Conservation (phyloP, 2,113 vertebrate species). For the Nothoprocta perdicaria region DNA sequence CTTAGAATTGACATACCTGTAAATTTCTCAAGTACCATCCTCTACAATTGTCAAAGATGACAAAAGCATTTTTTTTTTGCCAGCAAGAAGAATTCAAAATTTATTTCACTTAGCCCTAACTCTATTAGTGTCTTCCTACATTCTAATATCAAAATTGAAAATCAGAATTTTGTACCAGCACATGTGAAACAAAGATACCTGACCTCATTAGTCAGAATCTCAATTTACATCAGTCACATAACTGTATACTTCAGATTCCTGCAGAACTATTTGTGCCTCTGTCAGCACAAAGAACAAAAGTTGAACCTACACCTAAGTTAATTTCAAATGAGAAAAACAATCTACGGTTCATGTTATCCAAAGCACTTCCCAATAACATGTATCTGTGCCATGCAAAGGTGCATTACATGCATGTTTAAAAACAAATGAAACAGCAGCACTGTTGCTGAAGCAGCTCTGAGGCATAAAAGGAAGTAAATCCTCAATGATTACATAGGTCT, state of each 20-base stretch:
- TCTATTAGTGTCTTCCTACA: neutral
- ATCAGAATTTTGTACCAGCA: neutral
- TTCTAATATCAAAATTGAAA: neutral
- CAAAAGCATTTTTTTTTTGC: neutral
- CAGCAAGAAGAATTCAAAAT: neutral
- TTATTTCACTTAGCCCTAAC: neutral
- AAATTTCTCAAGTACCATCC: neutral
- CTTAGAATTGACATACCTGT: neutral
- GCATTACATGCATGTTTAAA: neutral
- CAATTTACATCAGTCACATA: neutral
- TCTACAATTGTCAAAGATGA: neutral
- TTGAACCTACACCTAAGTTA: neutral
- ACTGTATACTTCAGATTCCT: neutral
- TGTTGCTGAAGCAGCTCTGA: neutral
- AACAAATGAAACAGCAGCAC: neutral
- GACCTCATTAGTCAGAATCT: neutral
- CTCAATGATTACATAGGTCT: slow-evolving; percentile 39
- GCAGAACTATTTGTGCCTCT: neutral
- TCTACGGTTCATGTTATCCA: neutral
- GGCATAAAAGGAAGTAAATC: slow-evolving; percentile 36
- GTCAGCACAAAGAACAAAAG: neutral
- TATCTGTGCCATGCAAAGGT: neutral
- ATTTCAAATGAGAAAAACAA: neutral
- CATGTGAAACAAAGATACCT: neutral
- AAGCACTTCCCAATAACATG: neutral